Conservation (phyloP, 2,113 vertebrate genomes). For the Hydrochoerus hydrochaeris region DNA sequence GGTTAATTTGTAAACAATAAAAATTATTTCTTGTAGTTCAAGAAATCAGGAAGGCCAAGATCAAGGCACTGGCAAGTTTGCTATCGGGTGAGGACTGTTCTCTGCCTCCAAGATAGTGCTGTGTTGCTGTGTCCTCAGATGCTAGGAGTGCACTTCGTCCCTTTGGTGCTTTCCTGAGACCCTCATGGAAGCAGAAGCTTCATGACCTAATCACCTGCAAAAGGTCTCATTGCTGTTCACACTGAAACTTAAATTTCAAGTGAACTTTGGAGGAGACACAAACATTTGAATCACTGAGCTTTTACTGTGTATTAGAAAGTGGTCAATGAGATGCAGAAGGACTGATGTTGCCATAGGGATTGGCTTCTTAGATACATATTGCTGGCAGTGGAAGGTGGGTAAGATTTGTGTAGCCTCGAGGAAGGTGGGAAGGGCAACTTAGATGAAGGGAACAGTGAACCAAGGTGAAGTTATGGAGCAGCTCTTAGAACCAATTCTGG, state of each 20-base stretch:
- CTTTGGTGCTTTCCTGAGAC: not conserved
- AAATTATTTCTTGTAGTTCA: not conserved
- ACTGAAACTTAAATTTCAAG: not conserved
- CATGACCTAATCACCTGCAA: not conserved
- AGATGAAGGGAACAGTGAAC: conserved; percentile 3
- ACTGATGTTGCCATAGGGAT: not conserved
- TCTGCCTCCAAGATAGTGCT: not conserved
- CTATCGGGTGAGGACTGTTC: not conserved
- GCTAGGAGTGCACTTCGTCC: too few species aligned
- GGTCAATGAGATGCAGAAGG: not conserved
- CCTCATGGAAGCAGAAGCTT: not conserved
- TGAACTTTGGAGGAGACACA: not conserved
- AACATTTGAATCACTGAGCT: not conserved
- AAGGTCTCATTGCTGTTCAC: not conserved
- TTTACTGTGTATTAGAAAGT: not conserved
- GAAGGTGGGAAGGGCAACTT: not conserved
- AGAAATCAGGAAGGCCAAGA: not conserved
- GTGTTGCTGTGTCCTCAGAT: not conserved
- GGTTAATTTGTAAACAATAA: not conserved
- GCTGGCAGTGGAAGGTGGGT: not conserved
- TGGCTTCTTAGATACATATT: not conserved
- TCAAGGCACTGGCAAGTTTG: not conserved
- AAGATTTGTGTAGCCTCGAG: not conserved
- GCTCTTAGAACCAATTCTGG: not conserved
- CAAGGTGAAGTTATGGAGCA: not conserved